phyloP scores from a whole-genome alignment of 2,888 invertebrate species.

The Choreutis nemorana region DNA sequence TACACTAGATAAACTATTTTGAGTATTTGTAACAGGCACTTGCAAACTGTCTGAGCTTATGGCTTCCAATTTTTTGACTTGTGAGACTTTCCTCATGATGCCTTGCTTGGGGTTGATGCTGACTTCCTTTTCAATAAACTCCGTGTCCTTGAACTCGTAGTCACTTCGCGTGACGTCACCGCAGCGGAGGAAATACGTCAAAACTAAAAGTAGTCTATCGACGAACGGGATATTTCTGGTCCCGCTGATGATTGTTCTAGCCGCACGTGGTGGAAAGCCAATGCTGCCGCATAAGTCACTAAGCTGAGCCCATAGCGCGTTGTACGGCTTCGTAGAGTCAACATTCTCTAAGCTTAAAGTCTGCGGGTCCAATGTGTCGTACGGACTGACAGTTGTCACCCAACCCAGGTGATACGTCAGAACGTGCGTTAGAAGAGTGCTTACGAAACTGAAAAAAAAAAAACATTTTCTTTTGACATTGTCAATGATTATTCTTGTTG shows the following conservation, averaged over 20 bases:
- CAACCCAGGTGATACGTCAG: conserved; percentile 91
- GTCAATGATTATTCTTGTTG: no score
- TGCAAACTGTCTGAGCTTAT: conserved; percentile 19
- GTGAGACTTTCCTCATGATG: conserved; percentile 20
- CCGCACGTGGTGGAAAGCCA: conserved; percentile 78
- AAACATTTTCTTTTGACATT: no score
- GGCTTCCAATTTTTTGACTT: conserved; percentile 16
- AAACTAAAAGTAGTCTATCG: conserved; percentile 75
- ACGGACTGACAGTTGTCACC: conserved; percentile 80
- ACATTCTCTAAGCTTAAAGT: conserved; percentile 35
- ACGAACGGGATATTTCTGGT: conserved; percentile 71
- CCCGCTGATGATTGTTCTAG: conserved; percentile 83
- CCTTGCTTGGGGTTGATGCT: conserved; percentile 16
- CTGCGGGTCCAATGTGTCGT: conserved; percentile 37
- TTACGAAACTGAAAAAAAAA: conserved; percentile 80
- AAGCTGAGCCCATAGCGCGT: conserved; percentile 90
- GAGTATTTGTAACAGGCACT: conserved; percentile 31
- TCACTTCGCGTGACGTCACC: conserved; percentile 71
- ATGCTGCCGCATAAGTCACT: conserved; percentile 87
- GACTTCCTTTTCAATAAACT: conserved; percentile 40
- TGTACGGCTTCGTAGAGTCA: conserved; percentile 68
- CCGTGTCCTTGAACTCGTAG: conserved; percentile 31
- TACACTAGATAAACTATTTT: conserved; percentile 36
- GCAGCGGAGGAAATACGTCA: conserved; percentile 90
- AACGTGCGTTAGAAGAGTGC: conserved; percentile 87